Evolutionary conservation across 2,797 vertebrate genomes (phyloP), one percentile per base, ranked within the genome.

Genomic region (Apogon talboti): DNA sequence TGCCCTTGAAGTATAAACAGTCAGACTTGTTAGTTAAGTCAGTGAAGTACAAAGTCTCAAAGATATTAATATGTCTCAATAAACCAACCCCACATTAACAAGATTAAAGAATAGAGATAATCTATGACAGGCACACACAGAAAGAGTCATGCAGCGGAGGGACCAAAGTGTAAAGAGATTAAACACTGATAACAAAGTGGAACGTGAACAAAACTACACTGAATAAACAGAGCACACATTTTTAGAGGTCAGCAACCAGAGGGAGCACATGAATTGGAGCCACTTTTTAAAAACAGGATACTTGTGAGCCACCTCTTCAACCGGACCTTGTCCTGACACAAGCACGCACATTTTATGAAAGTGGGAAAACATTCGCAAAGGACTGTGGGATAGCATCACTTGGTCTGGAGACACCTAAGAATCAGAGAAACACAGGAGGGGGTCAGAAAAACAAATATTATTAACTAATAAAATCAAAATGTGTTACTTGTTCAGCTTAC

Each of bases 321-420:
- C 75, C 0, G 96, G 96, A 1, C 97, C 97, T 87, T 99, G 98
- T 10, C 98, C 98, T 0, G 94, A 96, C 73, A 97, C 95, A 48
- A 99, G 91, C 83, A 98, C 94, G n/a, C 90, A 88, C 91, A 91
- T 95, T 30, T 91, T 80, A 55, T 99, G 97, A 76, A 96, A 95
- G 72, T 95, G 89, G 0, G 67, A 92, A 81, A 98, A 98, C 88
- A 96, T 95, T 60, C 93, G 91, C 91, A 99, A 82, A 35, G 98
- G 97, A 89, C 97, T 98, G 92, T 98, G 96, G 14, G 96, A 96
- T 53, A 99, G 90, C 87, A 99, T 92, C 71, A 99, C 95, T 79
- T 98, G 96, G 78, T 99, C 96, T 1, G 95, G 94, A 60, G 94
- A 95, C 73, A 99, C 95, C 97, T 99, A 90, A 45, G 55, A 3